Conservation (phyloP, 1,140 invertebrate species). For the Brachionus rotundiformis region DNA sequence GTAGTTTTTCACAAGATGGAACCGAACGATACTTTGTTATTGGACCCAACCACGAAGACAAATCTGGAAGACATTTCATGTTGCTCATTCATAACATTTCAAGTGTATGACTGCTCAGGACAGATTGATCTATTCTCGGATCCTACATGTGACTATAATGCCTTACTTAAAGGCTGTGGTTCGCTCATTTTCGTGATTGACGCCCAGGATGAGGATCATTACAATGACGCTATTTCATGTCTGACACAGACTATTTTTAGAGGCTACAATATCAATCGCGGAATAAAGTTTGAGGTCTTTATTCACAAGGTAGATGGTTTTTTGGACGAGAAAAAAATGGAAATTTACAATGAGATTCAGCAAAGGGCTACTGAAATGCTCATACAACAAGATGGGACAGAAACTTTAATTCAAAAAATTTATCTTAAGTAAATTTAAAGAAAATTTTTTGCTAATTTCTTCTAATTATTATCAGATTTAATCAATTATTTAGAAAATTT, state of each 20-base stretch:
- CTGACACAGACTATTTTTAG: constrained; percentile 86
- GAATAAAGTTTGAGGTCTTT: constrained; percentile 96
- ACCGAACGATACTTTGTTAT: constrained; percentile 97
- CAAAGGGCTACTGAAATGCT: constrained; percentile 93
- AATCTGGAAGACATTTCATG: constrained; percentile 89
- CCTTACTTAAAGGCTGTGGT: constrained; percentile 88
- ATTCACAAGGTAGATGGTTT: constrained; percentile 98
- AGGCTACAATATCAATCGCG: constrained; percentile 91
- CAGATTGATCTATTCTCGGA: constrained; percentile 93
- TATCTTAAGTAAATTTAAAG: constrained; percentile 62
- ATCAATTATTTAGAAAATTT: too few species aligned
- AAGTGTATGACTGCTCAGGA: constrained; percentile 99
- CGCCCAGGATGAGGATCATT: constrained; percentile 93
- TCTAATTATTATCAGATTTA: too few species aligned
- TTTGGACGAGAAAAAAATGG: constrained; percentile 97
- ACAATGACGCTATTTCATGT: constrained; percentile 90
- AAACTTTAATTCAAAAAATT: constrained; percentile 61
- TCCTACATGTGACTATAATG: constrained; percentile 88
- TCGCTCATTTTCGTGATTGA: constrained; percentile 98
- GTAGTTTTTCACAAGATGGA: constrained; percentile 99
- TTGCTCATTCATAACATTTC: constrained; percentile 97
- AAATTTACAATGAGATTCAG: constrained; percentile 95
- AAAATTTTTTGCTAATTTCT: neutral
- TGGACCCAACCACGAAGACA: constrained; percentile 97
- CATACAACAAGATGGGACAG: constrained; percentile 73